These are phyloP conservation scores for Xenopus borealis DNA, from an alignment of 2,113 vertebrate species.

Conservation along the genomic window DNA sequence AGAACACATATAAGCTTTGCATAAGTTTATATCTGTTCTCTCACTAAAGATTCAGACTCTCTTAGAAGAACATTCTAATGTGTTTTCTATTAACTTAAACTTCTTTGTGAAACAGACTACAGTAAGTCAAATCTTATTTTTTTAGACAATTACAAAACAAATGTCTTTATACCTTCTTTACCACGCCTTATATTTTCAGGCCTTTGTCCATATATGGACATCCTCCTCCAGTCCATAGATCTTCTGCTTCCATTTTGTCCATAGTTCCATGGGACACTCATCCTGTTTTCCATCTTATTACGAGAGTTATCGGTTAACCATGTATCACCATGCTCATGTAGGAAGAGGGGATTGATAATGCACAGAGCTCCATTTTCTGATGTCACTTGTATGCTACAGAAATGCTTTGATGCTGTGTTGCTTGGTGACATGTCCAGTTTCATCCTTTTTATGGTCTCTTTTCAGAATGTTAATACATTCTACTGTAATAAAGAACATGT, in stretches of 20 bases:
- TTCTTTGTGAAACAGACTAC: no score
- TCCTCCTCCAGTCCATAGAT: not conserved
- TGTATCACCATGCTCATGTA: constrained; percentile 69
- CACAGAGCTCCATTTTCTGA: constrained; percentile 67
- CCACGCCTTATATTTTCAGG: not conserved
- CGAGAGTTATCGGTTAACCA: constrained; percentile 33
- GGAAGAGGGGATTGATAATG: constrained; percentile 79
- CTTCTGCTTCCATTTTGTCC: not conserved
- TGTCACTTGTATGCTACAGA: constrained; percentile 50
- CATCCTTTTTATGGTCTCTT: not conserved
- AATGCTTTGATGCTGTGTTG: no score
- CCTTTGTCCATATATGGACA: not conserved
- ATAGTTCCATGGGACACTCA: constrained; percentile 18
- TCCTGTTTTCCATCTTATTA: constrained; percentile 4
- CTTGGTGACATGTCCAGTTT: constrained; percentile 27
- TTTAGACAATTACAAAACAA: no score
- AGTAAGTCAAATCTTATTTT: no score
- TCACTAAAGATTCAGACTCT: no score
- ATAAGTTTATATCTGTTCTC: no score
- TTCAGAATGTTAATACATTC: no score
- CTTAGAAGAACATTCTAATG: no score
- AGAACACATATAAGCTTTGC: no score
- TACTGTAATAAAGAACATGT: no score
- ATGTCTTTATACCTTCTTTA: constrained; percentile 8
- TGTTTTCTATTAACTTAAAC: no score